Evolutionary conservation across 2,797 vertebrate genomes (phyloP), one percentile per base, ranked within the genome.

Genomic region (Phrynocephalus guinanensis): DNA sequence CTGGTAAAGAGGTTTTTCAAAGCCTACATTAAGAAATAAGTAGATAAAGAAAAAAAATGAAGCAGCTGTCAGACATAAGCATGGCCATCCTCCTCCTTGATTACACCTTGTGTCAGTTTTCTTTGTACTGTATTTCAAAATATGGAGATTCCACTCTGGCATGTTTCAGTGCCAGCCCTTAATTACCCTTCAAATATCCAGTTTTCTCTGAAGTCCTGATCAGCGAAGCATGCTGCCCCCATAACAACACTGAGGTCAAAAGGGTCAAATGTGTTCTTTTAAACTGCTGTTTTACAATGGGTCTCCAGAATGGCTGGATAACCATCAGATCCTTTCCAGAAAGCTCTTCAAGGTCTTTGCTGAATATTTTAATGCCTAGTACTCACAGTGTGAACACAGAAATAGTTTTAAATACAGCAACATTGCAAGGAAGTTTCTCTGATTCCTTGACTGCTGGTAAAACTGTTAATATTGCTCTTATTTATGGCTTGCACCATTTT

Each of bases 1-100:
- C 98, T 99, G 86, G 98, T 98, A 95, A 99, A 99, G 90, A 99
- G 96, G 87, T 96, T 96, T 96, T 98, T 99, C 92, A 99, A 95
- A 70, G 98, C 97, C 99, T 99, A 81, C 67, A 78, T 86, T 92
- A 90, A 84, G 78, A 85, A 78, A 91, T 93, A 92, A 90, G 48
- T 33, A 16, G 24, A 63, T 88, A 38, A 4, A 30, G 56, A 75
- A 92, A 85, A 85, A 91, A 48, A 84, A 72, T 8, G 83, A 72
- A 33, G 26, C 56, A 60, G 8, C 24, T 73, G 1, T 67, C 67
- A 79, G 44, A 48, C 70, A 84, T 66, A 70, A 56, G 16, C 26
- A 50, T 82, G 91, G 87, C 1, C 0, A 1, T 20, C 24, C 82
- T 92, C 7, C 44, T 44, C 24, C 33, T 33, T 33, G 9, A 76